These are phyloP conservation scores for Prochilodus magdalenae DNA, from an alignment of 2,113 vertebrate genomes.

Conservation along the genomic window DNA sequence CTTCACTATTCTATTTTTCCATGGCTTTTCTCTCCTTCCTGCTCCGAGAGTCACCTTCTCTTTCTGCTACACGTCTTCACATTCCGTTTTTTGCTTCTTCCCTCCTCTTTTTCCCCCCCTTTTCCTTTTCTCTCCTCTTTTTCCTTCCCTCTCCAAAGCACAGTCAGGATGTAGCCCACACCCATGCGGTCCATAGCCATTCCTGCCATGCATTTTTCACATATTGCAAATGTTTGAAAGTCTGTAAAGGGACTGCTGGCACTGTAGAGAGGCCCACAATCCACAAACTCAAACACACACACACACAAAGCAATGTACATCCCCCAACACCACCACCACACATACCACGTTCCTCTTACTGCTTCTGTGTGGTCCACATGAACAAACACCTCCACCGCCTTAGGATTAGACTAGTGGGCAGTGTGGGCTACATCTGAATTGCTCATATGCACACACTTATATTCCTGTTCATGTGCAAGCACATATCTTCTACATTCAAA, in stretches of 20 bases:
- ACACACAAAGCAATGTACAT: neutral
- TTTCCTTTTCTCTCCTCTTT: constrained; percentile 23
- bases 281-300: constrained; percentile 8
- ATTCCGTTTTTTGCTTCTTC: constrained; percentile 16
- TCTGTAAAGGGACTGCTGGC: constrained; percentile 59
- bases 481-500: constrained; percentile 22
- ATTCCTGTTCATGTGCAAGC: neutral
- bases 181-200: constrained; percentile 66
- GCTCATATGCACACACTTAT: neutral
- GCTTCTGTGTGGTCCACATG: constrained; percentile 61
- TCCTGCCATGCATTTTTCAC: constrained; percentile 69
- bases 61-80: neutral
- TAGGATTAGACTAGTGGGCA: constrained; percentile 22
- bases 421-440: neutral
- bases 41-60: neutral
- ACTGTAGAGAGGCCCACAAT: constrained; percentile 43
- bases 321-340: constrained; percentile 10
- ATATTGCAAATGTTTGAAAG: constrained; percentile 70
- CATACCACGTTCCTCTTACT: constrained; percentile 23
- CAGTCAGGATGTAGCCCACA: constrained; percentile 74
- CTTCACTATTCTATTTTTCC: neutral
- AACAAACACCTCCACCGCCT: constrained; percentile 38
- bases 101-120: neutral
- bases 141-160: constrained; percentile 48
- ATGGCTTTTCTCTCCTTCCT: neutral